phyloP scores from a whole-genome alignment of 1,140 invertebrate genomes.

The Drosophila lini region DNA sequence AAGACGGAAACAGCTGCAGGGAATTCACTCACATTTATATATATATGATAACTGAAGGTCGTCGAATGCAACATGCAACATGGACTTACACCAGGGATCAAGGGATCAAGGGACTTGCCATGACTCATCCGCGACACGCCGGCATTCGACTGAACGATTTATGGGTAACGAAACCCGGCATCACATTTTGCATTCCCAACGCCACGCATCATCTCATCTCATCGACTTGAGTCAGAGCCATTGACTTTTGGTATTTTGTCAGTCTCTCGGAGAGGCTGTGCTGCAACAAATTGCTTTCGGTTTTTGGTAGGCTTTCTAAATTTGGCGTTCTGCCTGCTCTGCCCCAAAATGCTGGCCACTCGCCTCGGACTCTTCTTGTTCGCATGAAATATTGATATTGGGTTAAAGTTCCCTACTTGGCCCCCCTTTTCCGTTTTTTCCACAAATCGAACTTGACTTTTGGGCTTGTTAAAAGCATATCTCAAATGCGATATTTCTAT shows the following conservation, averaged over 20 bases:
- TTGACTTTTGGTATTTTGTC: slow-evolving; percentile 50
- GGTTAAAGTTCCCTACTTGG: slow-evolving; percentile 21
- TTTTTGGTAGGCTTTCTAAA: slow-evolving; percentile 70
- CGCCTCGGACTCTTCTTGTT: slow-evolving; percentile 30
- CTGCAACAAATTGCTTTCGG: slow-evolving; percentile 34
- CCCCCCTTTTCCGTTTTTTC: slow-evolving; percentile 9
- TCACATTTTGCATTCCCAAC: slow-evolving; percentile 25
- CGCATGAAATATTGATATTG: slow-evolving; percentile 37
- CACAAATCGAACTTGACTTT: slow-evolving; percentile 37
- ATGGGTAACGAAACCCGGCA: slow-evolving; percentile 34
- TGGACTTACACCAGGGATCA: slow-evolving; percentile 1
- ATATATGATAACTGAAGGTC: slow-evolving; percentile 52
- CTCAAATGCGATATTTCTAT: slow-evolving; percentile 43
- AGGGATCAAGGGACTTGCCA: slow-evolving; percentile 52
- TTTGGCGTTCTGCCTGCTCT: slow-evolving; percentile 50
- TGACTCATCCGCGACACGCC: slow-evolving; percentile 39
- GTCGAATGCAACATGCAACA: slow-evolving; percentile 59
- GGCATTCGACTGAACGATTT: slow-evolving; percentile 34
- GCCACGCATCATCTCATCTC: slow-evolving; percentile 15
- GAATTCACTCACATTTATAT: slow-evolving; percentile 9
- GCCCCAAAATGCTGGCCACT: slow-evolving; percentile 24
- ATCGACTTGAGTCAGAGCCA: slow-evolving; percentile 39
- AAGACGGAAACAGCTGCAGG: slow-evolving; percentile 44
- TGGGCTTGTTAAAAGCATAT: slow-evolving; percentile 54
- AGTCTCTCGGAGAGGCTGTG: slow-evolving; percentile 1